Evolutionary conservation across 2,797 vertebrate genomes (phyloP), one percentile per base, ranked within the genome.

Genomic region (Spheniscus humboldti): DNA sequence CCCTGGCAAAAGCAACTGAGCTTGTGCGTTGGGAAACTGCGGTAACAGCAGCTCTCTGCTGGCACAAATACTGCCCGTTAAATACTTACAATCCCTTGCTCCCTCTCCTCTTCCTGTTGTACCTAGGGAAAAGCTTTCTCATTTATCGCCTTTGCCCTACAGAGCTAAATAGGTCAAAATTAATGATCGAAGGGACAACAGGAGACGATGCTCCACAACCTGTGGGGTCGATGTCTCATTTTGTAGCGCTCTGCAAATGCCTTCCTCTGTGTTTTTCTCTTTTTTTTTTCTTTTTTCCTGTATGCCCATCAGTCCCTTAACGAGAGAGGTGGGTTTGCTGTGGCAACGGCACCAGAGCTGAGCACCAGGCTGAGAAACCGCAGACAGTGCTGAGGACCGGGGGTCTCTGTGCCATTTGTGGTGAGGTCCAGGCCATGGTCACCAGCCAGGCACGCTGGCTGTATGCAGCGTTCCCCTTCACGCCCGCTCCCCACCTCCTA

Each of bases 161-260:
- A 72, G 81, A 87, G 31, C n/a, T 72, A 72, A 84, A 68, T n/a
- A 90, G 59, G 67, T 85, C 74, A 90, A 48, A 92, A 66, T 7
- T 76, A 73, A 64, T 37, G 71, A 82, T 75, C 3, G 3, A 69
- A 83, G 47, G 7, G 43, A 13, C 0, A 4, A 41, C 24, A 75
- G 67, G 24, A 52, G 45, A 35, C 0, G 2, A 3, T 20, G 45
- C n/a, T 73, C 28, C 8, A 2, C 16, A 53, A 43, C 37, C 84
- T 28, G 17, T 53, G 41, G 45, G 45, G 28, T 82, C 1, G 0
- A 7, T 8, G 48, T 72, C 53, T 81, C 53, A 16, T 77, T 84
- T 84, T 68, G 62, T 39, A 74, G 64, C 0, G 0, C 27, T 67
- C 30, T 35, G 22, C 20, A 83, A 20, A 28, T 33, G 11, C 47